phyloP scores from a whole-genome alignment of 1,140 invertebrate species.

The Monochamus saltuarius region DNA sequence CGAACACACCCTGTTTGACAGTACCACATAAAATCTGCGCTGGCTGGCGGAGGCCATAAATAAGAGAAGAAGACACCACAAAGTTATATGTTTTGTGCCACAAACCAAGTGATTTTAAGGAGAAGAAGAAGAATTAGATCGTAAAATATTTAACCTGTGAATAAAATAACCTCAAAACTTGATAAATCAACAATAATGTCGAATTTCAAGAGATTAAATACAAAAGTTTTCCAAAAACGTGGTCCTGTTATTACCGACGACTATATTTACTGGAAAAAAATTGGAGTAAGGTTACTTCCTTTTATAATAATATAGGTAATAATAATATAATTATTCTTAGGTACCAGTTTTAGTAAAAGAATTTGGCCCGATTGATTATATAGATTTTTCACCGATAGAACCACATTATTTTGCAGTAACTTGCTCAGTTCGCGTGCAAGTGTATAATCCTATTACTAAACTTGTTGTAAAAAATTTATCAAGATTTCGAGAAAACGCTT shows the following conservation, averaged over 20 bases:
- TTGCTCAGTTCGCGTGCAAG: slow-evolving; percentile 85
- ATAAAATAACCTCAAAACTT: too few species aligned
- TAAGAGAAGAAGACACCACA: too few species aligned
- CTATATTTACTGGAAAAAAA: slow-evolving; percentile 81
- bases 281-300: slow-evolving; percentile 62
- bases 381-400: slow-evolving; percentile 85
- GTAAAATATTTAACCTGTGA: too few species aligned
- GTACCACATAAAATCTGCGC: too few species aligned
- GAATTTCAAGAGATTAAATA: slow-evolving; percentile 73
- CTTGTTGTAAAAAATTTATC: slow-evolving; percentile 81
- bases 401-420: slow-evolving; percentile 89
- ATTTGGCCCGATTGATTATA: slow-evolving; percentile 85
- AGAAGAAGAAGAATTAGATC: too few species aligned
- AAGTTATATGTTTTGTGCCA: too few species aligned
- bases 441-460: slow-evolving; percentile 89
- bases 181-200: slow-evolving; percentile 52
- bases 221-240: slow-evolving; percentile 68
- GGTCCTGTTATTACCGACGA: slow-evolving; percentile 71
- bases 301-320: slow-evolving; percentile 13
- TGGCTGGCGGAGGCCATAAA: too few species aligned
- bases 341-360: slow-evolving; percentile 87
- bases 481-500: slow-evolving; percentile 82
- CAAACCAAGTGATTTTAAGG: too few species aligned
- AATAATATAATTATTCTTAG: slow-evolving; percentile 57
- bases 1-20: too few species aligned